Percentiles rank a stretch among this genome's conserved stretches.
Evolutionary conservation across 2,113 vertebrate species (phyloP).

Genomic region (Cephalopterus ornatus): DNA sequence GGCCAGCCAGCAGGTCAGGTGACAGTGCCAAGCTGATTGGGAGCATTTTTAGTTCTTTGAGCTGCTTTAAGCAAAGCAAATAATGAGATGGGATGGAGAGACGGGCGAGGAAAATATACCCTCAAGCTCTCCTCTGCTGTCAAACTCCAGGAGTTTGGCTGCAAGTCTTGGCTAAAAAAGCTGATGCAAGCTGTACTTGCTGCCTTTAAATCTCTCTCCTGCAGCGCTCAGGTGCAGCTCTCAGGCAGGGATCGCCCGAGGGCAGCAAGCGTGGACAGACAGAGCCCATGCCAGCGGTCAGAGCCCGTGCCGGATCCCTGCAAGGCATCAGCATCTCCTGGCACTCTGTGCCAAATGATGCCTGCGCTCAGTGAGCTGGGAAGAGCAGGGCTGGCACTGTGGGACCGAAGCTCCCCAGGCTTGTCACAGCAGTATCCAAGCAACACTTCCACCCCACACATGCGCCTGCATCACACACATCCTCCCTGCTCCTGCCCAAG

Average conservation of each 20-base stretch:
- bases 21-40: constrained; percentile 38
- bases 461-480: accelerated
- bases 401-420: neutral
- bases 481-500: neutral
- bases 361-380: accelerated
- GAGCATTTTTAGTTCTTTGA: constrained; percentile 58
- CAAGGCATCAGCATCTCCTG: accelerated
- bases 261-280: neutral
- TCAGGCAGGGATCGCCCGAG: neutral
- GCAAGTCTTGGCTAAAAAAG: neutral
- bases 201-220: neutral
- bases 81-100: constrained; percentile 43
- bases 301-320: accelerated
- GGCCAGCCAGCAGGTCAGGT: neutral
- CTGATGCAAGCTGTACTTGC: neutral
- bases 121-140: constrained; percentile 2
- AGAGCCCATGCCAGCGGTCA: neutral
- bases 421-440: constrained; percentile 37
- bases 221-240: neutral
- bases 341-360: accelerated
- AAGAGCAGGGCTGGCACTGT: neutral
- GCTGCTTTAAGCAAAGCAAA: constrained; percentile 63
- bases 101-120: neutral
- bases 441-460: constrained; percentile 32
- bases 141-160: neutral